Conservation (phyloP, 2,797 vertebrate species). For the Galagoides demidoff region DNA sequence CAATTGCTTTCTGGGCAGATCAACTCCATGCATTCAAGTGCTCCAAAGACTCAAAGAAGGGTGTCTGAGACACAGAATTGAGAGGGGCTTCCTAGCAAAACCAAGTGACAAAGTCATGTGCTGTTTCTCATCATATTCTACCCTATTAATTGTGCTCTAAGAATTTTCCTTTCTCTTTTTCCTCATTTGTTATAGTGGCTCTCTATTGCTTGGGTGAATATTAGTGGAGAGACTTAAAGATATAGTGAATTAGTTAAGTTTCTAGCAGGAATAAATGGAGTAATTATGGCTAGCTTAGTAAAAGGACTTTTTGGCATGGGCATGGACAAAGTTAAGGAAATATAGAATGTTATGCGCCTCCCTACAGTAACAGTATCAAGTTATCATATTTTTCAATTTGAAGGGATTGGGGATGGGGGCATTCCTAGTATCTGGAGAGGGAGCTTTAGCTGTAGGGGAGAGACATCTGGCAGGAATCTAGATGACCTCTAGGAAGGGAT, state of each 20-base stretch:
- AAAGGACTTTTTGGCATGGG: background rate
- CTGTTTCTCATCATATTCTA: background rate
- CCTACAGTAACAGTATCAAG: background rate
- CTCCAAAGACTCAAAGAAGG: background rate
- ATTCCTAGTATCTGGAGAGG: background rate
- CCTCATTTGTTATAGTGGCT: background rate
- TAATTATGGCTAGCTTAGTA: background rate
- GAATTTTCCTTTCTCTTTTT: background rate
- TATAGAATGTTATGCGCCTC: background rate
- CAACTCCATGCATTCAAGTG: background rate
- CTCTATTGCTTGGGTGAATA: slow-evolving; percentile 9
- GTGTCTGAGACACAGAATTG: background rate
- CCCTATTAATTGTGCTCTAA: background rate
- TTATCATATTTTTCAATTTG: background rate
- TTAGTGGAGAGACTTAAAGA: background rate
- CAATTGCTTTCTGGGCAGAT: slow-evolving; percentile 28
- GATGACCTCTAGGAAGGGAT: background rate
- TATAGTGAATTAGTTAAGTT: background rate
- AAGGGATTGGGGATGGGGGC: background rate
- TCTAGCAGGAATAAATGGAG: background rate
- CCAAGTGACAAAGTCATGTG: background rate
- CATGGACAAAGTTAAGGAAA: background rate
- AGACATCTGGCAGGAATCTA: background rate
- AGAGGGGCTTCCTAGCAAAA: background rate
- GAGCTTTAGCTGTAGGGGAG: background rate